These are phyloP conservation scores for Tipula helvola DNA, from an alignment of 2,888 invertebrate species.

Conservation along the genomic window DNA sequence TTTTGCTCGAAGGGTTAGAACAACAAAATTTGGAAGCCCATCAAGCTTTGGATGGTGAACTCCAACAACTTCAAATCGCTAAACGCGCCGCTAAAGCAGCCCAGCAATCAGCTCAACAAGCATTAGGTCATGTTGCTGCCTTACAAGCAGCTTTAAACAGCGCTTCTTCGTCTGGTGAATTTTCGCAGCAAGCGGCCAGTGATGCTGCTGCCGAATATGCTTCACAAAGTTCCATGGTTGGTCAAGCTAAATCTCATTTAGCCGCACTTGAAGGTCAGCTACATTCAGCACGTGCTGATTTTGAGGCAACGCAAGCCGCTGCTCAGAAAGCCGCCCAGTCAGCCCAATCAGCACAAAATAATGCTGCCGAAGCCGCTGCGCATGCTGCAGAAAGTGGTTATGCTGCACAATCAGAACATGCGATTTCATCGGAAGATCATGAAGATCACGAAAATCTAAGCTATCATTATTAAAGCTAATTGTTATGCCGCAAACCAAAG, in stretches of 20 bases:
- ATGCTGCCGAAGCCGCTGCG: conserved; percentile 56
- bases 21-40: conserved; percentile 57
- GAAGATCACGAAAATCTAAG: neutral
- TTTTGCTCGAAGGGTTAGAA: conserved; percentile 47
- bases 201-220: conserved; percentile 59
- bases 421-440: neutral
- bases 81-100: conserved; percentile 53
- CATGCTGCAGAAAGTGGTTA: conserved; percentile 41
- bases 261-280: conserved; percentile 51
- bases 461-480: neutral
- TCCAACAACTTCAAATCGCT: conserved; percentile 55
- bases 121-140: conserved; percentile 50
- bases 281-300: conserved; percentile 51
- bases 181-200: conserved; percentile 54
- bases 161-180: conserved; percentile 56
- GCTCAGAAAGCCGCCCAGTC: conserved; percentile 48
- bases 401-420: neutral
- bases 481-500: neutral
- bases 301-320: conserved; percentile 54
- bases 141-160: conserved; percentile 57
- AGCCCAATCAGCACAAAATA: conserved; percentile 55
- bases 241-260: conserved; percentile 51
- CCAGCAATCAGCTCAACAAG: conserved; percentile 52
- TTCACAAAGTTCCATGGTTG: conserved; percentile 60
- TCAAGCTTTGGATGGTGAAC: conserved; percentile 51